Base-by-base conservation (phyloP, 2,113 vertebrate species). In the Mus pahari region DNA sequence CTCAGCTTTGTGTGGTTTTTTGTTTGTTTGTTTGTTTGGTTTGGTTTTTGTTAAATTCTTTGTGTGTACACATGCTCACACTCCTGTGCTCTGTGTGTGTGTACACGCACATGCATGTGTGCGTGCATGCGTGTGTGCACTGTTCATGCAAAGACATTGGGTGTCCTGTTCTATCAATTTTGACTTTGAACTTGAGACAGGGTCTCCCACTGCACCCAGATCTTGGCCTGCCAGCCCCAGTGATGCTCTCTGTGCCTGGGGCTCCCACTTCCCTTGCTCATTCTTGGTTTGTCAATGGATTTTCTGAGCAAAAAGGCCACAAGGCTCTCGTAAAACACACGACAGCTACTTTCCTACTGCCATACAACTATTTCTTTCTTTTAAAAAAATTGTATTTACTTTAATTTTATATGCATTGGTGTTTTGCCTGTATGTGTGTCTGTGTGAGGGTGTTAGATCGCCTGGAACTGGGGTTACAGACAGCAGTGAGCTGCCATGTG, bases 301-400 rank as follows among this genome's bases (percentile, higher is more conserved):
- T 84, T 91, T 79, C 81, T 84, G 74, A 91, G 60, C 70, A 66
- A 86, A 82, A 74, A 90, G 33, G n/a, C 55, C 68, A 82, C 6
- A 55, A 20, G 86, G n/a, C 42, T 92, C 42, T 60, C 62, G 91
- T 13, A 93, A 87, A 91, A 95, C 91, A 86, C 28, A 66, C 68
- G 70, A 89, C 14, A 70, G 81, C 42, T 39, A 81, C 16, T 58
- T 94, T 64, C 39, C 74, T 77, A 42, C 58, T 81, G 83, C 0
- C 86, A 83, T 0, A 88, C 22, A 66, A 81, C 17, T 45, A 64
- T 66, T 84, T 64, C 39, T 64, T 86, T 60, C 24, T 28, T 60
- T 39, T 33, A 16, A 68, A 68, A 60, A 68, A 36, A 14, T 16
- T 64, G 13, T 68, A 68, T 68, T 68, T 14, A 68, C 5, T 33